Base-by-base conservation (phyloP, 1,140 invertebrate species). In the Pinna nobilis region DNA sequence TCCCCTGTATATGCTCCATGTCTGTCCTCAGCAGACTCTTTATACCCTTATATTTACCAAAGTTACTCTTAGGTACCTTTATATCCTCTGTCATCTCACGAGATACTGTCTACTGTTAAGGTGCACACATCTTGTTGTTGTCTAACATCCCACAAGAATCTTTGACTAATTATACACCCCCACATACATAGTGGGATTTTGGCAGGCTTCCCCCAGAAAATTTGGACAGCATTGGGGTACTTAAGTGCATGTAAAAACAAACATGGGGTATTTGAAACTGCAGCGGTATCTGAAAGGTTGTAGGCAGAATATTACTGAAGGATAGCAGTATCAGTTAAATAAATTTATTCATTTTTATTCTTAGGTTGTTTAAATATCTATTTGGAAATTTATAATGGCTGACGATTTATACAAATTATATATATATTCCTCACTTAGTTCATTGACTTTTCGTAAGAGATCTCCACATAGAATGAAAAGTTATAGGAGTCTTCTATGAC, bases 1-100 rank as follows among this genome's bases (percentile, higher is more conserved):
- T 80, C 28, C 55, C 47, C 37, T 44, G 11, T 49, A 20, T 49
- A 47, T 35, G 9, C 5, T 51, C 64, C 9, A 15, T 59, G 51
- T 72, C 55, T 35, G 60, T 64, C 18, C 53, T 64, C 37, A 78
- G 44, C 11, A 75, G 51, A 63, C 65, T 55, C 33, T 75, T 66
- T 6, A 78, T 64, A 15, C 77, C 77, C 28, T 51, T 65, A 33
- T 71, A 65, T 49, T 59, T 68, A 15, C 50, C 51, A 3, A 49
- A 32, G 18, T 72, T 63, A 23, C 32, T 41, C 33, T 70, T 50
- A 30, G 68, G 37, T 39, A n/a, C 7, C 11, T 30, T 51, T 32
- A 2, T 13, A 6, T 61, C 68, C 23, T 70, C 68, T 20, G 47
- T 32, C 25, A 70, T 51, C 41, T 63, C 44, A 37, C 57, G 44